Evolutionary conservation across 2,113 vertebrate genomes (phyloP).

Genomic region (Brachirus orientalis): DNA sequence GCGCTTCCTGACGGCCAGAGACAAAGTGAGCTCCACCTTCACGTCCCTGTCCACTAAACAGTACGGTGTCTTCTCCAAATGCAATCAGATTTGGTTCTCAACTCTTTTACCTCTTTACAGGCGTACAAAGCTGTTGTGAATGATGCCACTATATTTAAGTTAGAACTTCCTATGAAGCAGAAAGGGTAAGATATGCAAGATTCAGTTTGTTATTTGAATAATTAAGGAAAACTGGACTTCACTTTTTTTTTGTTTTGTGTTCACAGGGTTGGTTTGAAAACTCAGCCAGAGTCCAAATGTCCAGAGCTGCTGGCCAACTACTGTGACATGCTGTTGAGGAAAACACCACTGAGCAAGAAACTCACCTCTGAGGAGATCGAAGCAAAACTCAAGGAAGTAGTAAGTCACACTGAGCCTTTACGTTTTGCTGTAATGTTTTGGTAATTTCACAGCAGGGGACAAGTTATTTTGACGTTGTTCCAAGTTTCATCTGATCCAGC

Average conservation of each 20-base stretch:
- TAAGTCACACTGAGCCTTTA: conserved; percentile 60
- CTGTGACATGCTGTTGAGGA: conserved; percentile 98
- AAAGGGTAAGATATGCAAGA: conserved; percentile 89
- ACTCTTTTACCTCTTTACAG: conserved; percentile 68
- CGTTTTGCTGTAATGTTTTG: too few species aligned
- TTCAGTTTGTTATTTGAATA: background rate
- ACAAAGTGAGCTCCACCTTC: conserved; percentile 85
- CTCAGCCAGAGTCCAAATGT: conserved; percentile 98
- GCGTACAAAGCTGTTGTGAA: conserved; percentile 99
- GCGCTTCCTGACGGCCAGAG: conserved; percentile 96
- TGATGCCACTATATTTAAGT: conserved; percentile 99
- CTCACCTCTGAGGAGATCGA: conserved; percentile 99
- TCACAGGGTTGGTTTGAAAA: conserved; percentile 93
- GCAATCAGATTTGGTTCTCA: accelerated
- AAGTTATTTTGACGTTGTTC: too few species aligned
- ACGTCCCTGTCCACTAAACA: background rate
- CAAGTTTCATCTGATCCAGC: too few species aligned
- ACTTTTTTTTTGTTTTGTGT: background rate
- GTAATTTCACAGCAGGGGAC: too few species aligned
- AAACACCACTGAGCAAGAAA: conserved; percentile 99
- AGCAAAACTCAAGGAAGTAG: conserved; percentile 99
- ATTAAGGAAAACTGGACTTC: background rate
- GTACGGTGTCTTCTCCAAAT: accelerated
- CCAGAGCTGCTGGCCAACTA: conserved; percentile 99
- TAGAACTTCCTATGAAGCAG: conserved; percentile 98